Base-by-base conservation (phyloP, 2,113 vertebrate species). In the Rhabdornis inornatus region DNA sequence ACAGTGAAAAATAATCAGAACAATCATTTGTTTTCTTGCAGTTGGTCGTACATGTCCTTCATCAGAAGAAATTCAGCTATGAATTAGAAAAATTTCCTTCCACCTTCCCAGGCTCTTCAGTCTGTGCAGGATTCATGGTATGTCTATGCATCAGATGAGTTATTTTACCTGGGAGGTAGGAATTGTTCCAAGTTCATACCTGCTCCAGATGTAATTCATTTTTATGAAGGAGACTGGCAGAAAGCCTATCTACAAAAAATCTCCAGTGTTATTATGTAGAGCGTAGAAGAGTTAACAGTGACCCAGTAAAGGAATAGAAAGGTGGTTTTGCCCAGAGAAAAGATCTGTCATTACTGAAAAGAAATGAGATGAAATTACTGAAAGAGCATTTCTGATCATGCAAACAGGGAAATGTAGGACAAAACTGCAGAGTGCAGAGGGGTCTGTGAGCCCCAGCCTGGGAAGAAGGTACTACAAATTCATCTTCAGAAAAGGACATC, bases 91-190 rank as follows among this genome's bases (percentile, higher is more conserved):
- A 76, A 61, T 30, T 74, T 61, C 75, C 74, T 87, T 83, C 20
- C 50, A 53, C 70, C 78, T 91, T 92, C 91, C 66, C 75, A 88
- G 70, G 11, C 71, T 56, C 33, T 50, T 76, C 82, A 76, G 39
- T 35, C 37, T 63, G 59, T 63, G 59, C 87, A 92, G 93, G 55
- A 85, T 52, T 74, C 75, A 9, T 12, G n/a, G 59, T 47, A 47
- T 33, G 91, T 35, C 60, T 74, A 3, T 81, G 80, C 77, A 91
- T 21, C 69, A 60, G 87, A 57, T 85, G 87, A 95, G 75, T 44
- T 94, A 66, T 87, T 88, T 97, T 77, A 95, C 91, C 93, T 96
- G 94, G 94, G 94, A 96, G 95, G 95, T 94, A 95, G 93, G 89
- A 96, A 92, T 30, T 75, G 77, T 81, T 95, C 94, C 96, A 97